Percentiles rank a stretch among this genome's conserved stretches.
These are phyloP conservation scores for Chouioia cunea DNA, from an alignment of 2,888 invertebrate species.

Conservation along the genomic window DNA sequence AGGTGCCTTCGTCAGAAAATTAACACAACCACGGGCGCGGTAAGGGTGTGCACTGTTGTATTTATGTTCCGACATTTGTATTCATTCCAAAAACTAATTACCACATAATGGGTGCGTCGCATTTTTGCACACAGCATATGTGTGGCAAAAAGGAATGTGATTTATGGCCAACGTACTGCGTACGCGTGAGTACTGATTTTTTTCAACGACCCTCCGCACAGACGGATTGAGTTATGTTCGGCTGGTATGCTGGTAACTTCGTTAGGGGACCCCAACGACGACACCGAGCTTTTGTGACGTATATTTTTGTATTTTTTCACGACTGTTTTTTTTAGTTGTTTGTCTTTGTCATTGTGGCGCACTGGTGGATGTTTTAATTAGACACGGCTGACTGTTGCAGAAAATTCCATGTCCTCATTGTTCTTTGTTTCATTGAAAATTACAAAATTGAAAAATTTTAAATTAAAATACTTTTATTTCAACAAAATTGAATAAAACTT, in stretches of 20 bases:
- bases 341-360: constrained; percentile 1
- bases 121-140: constrained; percentile 32
- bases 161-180: constrained; percentile 32
- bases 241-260: constrained; percentile 17
- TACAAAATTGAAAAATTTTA: too few relatives aligned
- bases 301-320: neutral
- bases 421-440: too few relatives aligned
- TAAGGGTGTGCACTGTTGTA: constrained; percentile 23
- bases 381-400: neutral
- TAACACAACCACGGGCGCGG: neutral
- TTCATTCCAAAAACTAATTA: constrained; percentile 56
- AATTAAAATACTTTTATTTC: too few relatives aligned
- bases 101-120: constrained; percentile 47
- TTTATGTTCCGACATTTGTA: constrained; percentile 55
- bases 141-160: constrained; percentile 24
- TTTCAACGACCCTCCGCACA: constrained; percentile 1
- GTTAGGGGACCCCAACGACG: constrained; percentile 10
- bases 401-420: too few relatives aligned
- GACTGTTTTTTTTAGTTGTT: constrained; percentile 1
- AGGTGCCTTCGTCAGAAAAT: too few relatives aligned
- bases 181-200: constrained; percentile 19
- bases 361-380: constrained; percentile 13
- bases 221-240: constrained; percentile 36
- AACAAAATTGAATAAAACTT: too few relatives aligned
- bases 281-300: neutral